phyloP scores from a whole-genome alignment of 1,140 invertebrate species.

The Panagrolaimus sp. region DNA sequence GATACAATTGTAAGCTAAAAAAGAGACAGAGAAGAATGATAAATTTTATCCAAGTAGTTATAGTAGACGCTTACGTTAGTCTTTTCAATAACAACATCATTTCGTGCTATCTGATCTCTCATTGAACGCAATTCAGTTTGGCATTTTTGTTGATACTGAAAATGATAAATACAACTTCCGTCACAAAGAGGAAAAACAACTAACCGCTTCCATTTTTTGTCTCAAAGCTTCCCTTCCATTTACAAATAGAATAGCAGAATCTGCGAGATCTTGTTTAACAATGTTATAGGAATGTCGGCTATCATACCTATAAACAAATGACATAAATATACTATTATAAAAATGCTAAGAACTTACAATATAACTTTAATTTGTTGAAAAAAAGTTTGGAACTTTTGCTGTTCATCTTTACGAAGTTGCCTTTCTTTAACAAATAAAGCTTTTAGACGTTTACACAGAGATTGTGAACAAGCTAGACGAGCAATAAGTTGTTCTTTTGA shows the following conservation, averaged over 20 bases:
- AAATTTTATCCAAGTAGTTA: background rate
- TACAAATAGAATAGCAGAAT: background rate
- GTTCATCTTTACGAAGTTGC: background rate
- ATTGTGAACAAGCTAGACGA: background rate
- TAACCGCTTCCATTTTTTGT: background rate
- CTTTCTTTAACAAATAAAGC: background rate
- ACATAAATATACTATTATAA: background rate
- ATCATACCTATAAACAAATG: background rate
- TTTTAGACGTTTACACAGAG: background rate
- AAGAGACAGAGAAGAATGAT: background rate
- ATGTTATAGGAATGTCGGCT: background rate
- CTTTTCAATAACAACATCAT: constrained; percentile 17
- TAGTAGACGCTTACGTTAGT: background rate
- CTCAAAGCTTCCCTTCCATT: background rate
- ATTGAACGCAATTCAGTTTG: background rate
- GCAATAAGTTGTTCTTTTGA: constrained; percentile 8
- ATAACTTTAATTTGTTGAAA: constrained; percentile 2
- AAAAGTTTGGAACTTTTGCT: background rate
- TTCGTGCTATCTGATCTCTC: background rate
- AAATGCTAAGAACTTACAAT: background rate
- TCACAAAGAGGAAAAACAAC: too few relatives aligned
- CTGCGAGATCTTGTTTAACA: background rate
- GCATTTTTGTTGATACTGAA: too few relatives aligned
- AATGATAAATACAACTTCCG: too few relatives aligned
- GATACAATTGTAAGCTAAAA: background rate